phyloP scores from a whole-genome alignment of 2,797 vertebrate genomes.

The Cichlasoma orientale region DNA sequence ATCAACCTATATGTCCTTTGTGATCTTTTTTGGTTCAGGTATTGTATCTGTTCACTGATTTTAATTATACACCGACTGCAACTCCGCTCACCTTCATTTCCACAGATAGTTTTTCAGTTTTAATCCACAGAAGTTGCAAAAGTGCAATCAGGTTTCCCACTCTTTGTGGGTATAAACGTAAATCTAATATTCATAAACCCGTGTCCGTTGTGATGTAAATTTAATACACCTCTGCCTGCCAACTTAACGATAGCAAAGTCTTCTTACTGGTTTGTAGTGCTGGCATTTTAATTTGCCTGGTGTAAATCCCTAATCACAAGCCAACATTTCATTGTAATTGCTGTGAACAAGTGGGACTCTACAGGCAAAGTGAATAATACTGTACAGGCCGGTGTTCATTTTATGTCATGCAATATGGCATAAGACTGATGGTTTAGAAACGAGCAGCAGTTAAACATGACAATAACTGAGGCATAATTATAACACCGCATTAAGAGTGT shows the following conservation, averaged over 20 bases:
- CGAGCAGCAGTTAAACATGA: constrained; percentile 37
- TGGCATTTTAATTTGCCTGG: constrained; percentile 64
- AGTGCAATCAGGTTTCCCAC: constrained; percentile 47
- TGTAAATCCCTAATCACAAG: constrained; percentile 58
- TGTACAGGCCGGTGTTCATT: constrained; percentile 23
- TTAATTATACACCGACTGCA: not conserved
- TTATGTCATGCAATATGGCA: constrained; percentile 29
- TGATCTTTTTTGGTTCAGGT: constrained; percentile 15
- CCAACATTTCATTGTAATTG: constrained; percentile 67
- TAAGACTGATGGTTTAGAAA: constrained; percentile 24
- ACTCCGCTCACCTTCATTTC: constrained; percentile 17
- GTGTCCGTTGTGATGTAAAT: constrained; percentile 59
- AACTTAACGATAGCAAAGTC: constrained; percentile 53
- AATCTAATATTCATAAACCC: constrained; percentile 71
- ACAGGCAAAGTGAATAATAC: constrained; percentile 25
- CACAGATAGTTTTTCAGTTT: constrained; percentile 38
- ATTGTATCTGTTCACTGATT: constrained; percentile 21
- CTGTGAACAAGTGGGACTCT: constrained; percentile 33
- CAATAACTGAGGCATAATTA: constrained; percentile 15
- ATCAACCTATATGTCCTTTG: constrained; percentile 1
- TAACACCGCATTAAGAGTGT: constrained; percentile 2
- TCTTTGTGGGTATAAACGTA: constrained; percentile 44
- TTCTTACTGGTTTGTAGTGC: constrained; percentile 50
- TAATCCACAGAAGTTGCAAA: constrained; percentile 54
- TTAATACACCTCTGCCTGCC: constrained; percentile 52